Evolutionary conservation across 2,888 invertebrate species (phyloP).

Genomic region (Philereme transversata): DNA sequence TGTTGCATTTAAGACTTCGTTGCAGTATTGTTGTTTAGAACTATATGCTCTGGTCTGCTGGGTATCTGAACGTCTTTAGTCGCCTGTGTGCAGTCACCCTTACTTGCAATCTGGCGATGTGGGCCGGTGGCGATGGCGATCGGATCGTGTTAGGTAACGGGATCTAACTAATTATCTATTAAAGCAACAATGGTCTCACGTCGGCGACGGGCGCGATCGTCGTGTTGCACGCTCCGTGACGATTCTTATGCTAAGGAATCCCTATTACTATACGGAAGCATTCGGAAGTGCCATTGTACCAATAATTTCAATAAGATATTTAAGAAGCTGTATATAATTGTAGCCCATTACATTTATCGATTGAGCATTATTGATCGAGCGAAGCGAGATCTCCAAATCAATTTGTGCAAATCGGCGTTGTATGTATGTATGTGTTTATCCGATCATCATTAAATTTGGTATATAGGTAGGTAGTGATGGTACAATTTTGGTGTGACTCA

Average conservation of each 20-base stretch:
- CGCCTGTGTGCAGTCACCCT: slow-evolving; percentile 6
- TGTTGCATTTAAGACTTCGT: not conserved
- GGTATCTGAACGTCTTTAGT: slow-evolving; percentile 4
- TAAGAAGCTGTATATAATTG: too few relatives aligned
- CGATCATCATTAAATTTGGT: too few relatives aligned
- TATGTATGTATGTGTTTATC: too few relatives aligned
- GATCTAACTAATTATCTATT: slow-evolving; percentile 80
- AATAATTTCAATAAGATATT: slow-evolving; percentile 1
- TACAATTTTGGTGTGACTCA: too few relatives aligned
- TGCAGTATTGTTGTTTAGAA: not conserved
- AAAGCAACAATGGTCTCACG: slow-evolving; percentile 79
- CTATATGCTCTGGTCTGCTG: not conserved
- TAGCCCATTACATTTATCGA: too few relatives aligned
- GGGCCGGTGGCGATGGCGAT: slow-evolving; percentile 62
- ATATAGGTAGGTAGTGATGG: too few relatives aligned
- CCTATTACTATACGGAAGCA: slow-evolving; percentile 27
- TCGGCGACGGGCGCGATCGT: slow-evolving; percentile 53
- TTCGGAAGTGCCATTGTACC: slow-evolving; percentile 20
- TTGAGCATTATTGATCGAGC: too few relatives aligned
- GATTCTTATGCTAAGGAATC: slow-evolving; percentile 30
- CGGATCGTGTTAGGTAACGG: slow-evolving; percentile 76
- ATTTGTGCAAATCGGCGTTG: too few relatives aligned
- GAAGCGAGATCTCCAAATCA: too few relatives aligned
- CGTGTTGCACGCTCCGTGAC: slow-evolving; percentile 53
- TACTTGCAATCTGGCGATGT: slow-evolving; percentile 54